Evolutionary conservation across 2,888 invertebrate genomes (phyloP).

Genomic region (Mylabris sibirica): DNA sequence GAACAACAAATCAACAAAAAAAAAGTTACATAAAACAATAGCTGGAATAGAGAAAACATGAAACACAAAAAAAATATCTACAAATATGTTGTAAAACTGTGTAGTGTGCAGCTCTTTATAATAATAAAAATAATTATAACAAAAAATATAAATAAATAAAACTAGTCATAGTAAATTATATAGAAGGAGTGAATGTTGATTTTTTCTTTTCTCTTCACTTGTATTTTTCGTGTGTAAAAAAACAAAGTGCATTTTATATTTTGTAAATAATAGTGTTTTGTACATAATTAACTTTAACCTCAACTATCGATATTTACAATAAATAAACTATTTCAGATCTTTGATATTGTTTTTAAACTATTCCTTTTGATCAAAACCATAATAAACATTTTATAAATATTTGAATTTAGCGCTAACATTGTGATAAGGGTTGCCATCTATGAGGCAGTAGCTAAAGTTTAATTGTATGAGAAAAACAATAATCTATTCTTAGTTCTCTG

Average conservation of each 20-base stretch:
- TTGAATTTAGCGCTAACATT: not conserved
- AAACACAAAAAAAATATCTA: conserved; percentile 30
- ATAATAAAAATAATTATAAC: conserved; percentile 58
- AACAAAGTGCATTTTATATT: conserved; percentile 57
- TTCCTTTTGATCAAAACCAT: not conserved
- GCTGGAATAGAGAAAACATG: not conserved
- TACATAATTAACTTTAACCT: conserved; percentile 60
- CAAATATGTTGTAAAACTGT: conserved; percentile 41
- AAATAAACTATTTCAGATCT: conserved; percentile 57
- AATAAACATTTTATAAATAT: not conserved
- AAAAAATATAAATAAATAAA: conserved; percentile 52
- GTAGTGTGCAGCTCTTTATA: conserved; percentile 45
- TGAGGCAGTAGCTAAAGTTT: not conserved
- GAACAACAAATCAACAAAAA: not conserved
- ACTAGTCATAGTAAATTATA: conserved; percentile 61
- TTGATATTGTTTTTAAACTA: conserved; percentile 18
- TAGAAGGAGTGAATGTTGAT: conserved; percentile 51
- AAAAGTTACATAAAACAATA: conserved; percentile 20
- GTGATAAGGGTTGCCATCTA: not conserved
- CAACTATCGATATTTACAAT: conserved; percentile 60
- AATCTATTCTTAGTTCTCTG: no score
- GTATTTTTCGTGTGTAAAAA: conserved; percentile 50
- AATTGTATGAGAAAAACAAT: no score
- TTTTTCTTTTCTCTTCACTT: conserved; percentile 21
- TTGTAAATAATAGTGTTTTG: conserved; percentile 61